Evolutionary conservation across 2,797 vertebrate species (phyloP), one percentile per base, ranked within the genome.

Genomic region (Rhyacichthys aspro): DNA sequence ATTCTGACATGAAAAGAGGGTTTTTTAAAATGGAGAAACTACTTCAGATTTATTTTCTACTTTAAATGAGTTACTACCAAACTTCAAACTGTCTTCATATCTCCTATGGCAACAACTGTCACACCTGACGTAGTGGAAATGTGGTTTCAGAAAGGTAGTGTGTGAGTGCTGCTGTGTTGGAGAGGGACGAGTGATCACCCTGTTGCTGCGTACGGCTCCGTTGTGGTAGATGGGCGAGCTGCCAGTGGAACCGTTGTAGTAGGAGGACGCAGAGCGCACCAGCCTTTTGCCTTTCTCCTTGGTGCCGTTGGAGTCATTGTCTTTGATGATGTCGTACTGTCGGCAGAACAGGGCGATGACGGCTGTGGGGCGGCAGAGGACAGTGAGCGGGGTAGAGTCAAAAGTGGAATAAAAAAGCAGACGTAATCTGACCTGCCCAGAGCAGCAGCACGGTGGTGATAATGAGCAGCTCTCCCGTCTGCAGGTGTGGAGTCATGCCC

Each of bases 291-390:
- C 82, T 82, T 98, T 96, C 66, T 96, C 95, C 81, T 95, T 98
- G 81, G 93, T 92, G 80, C 93, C 90, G 86, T 92, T 98, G 78
- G 95, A 95, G 84, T 98, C 96, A 0, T 95, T 98, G 89, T 98
- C 96, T 81, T 98, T 98, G 89, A 98, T 98, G 89, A 98, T 97
- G 85, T 98, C 96, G 7, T 98, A 98, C 77, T 98, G 96, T 58
- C 95, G 94, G 91, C 96, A 98, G 93, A 98, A 98, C 50, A 98
- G 93, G 65, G 95, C 96, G 1, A 98, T 98, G 70, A 98, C 96
- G 38, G 95, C 96, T 98, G 90, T 56, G 72, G 66, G 4, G 48
- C 23, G 23, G 23, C 23, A 28, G 23, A 28, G 7, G 1, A 34
- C 8, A 11, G 11, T 0, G 62, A 9, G 18, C 0, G 5, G 11